Evolutionary conservation across 2,888 invertebrate genomes (phyloP), one percentile per base, ranked within the genome.

Genomic region (Acleris holmiana): DNA sequence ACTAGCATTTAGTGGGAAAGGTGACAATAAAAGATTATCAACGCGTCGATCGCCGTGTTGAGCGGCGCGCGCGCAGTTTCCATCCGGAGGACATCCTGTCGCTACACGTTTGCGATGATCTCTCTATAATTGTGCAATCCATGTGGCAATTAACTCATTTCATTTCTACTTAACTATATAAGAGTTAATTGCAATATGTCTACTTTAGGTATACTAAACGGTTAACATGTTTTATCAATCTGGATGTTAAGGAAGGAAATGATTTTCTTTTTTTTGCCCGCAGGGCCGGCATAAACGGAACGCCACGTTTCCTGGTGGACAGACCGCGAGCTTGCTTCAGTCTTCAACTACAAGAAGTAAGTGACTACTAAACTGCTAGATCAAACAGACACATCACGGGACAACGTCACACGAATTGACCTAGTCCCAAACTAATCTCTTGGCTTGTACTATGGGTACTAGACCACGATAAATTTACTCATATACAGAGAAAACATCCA

Each of bases 221-320:
- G 35, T 13, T 35, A 35, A 10, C 35, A 35, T 35, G 35, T 35
- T 35, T 29, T 35, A 13, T 13, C 2, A 35, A 13, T 29, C 25
- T 10, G 25, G 25, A 2, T 29, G 29, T 8, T 0, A 10, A 2
- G 13, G 35, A 35, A 44, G 6, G n/a, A n/a, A n/a, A 7, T 44
- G 44, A 35, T 35, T 35, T 44, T 15, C 44, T 44, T 54, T 50
- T 44, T 35, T 57, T 85, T 84, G 76, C 82, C 79, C 78, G 17
- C 92, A 95, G 94, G 96, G 96, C 66, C 95, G 96, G 56, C 96
- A 96, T 82, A 96, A 96, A 88, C 91, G 96, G 66, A 96, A 96
- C 81, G 96, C 96, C 13, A 96, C 96, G 29, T 95, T 96, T 86
- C 96, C 96, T 41, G 96, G 96, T 19, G 95, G 96, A 15, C 95